A percentile compares a stretch with the other conserved stretches of the same genome.
Evolutionary conservation across 37 sponge, comb jelly and placozoan species (phyloP).

Genomic region (Halichondria panicea): DNA sequence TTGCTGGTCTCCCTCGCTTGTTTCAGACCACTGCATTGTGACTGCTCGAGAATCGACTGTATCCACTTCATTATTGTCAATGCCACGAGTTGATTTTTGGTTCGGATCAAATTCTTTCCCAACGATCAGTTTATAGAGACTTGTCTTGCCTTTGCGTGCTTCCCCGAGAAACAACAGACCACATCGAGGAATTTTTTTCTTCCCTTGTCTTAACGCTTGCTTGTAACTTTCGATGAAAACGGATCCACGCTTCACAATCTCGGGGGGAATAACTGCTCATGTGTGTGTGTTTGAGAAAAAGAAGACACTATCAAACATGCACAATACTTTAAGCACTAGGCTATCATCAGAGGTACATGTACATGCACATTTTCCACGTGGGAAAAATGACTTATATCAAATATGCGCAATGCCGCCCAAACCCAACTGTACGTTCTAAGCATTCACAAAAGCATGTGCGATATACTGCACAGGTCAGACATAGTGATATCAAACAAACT

Average conservation of each 20-base stretch:
- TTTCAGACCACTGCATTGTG: background rate
- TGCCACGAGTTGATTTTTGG: constrained; percentile 40
- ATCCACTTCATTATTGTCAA: constrained; percentile 40
- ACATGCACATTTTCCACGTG: no score
- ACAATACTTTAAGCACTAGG: background rate
- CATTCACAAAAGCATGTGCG: no score
- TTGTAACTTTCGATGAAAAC: constrained; percentile 14
- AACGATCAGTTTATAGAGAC: constrained; percentile 17
- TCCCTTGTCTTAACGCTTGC: constrained; percentile 25
- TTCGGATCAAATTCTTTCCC: constrained; percentile 22
- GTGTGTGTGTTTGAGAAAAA: background rate
- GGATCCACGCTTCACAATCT: constrained; percentile 33
- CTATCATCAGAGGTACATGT: no score
- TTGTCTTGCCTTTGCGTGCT: constrained; percentile 60
- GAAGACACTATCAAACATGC: background rate
- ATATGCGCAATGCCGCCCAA: no score
- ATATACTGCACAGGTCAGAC: no score
- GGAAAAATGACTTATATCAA: no score
- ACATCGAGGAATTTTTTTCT: constrained; percentile 56
- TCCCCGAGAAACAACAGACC: constrained; percentile 59
- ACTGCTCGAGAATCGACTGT: constrained; percentile 4
- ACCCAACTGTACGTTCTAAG: no score
- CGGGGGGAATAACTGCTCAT: constrained; percentile 35
- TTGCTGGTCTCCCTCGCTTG: background rate
- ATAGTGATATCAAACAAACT: no score